Evolutionary conservation across 2,888 invertebrate genomes (phyloP).

Genomic region (Agrochola lota): DNA sequence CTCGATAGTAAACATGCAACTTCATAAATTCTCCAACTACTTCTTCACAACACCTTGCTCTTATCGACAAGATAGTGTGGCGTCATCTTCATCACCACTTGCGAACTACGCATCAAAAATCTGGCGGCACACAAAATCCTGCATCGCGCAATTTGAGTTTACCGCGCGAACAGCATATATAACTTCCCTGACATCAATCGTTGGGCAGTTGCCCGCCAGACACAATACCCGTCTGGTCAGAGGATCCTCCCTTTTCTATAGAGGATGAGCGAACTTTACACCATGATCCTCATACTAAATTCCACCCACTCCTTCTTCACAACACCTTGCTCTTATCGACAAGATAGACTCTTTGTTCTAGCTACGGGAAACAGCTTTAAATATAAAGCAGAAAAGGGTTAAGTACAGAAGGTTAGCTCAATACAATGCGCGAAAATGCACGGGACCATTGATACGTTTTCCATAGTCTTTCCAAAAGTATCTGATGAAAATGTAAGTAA

Average conservation of each 20-base stretch:
- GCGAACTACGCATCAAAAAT: no score
- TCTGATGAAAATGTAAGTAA: background rate
- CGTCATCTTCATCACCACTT: no score
- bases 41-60: conserved; percentile 11
- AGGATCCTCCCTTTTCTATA: no score
- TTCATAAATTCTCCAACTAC: background rate
- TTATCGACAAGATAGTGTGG: conserved; percentile 31
- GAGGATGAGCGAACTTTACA: no score
- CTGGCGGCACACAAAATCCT: no score
- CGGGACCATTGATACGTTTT: background rate
- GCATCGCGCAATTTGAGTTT: no score
- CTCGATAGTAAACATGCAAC: background rate
- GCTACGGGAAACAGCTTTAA: conserved; percentile 59
- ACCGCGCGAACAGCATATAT: no score
- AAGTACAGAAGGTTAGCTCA: background rate
- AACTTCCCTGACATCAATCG: no score
- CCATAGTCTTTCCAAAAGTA: background rate
- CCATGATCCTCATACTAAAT: no score
- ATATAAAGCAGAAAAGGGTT: background rate
- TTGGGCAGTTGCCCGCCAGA: no score
- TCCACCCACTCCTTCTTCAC: background rate
- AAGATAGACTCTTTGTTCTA: conserved; percentile 37
- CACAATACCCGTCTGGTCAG: no score
- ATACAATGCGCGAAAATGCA: background rate
- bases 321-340: conserved; percentile 36